phyloP scores from a whole-genome alignment of 2,113 vertebrate genomes.

The Probosciger aterrimus region DNA sequence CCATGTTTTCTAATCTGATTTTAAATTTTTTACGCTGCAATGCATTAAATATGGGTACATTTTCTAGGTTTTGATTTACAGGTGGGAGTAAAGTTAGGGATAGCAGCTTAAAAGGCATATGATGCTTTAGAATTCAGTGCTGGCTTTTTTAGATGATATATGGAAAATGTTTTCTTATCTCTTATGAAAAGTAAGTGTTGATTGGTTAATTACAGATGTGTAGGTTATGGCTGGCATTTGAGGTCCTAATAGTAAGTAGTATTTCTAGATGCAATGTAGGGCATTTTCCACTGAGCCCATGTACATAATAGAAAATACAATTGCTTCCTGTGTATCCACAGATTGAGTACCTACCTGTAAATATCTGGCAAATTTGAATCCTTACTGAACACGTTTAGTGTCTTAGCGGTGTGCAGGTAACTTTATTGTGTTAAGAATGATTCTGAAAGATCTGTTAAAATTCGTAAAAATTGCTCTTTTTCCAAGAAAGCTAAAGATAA shows the following conservation, averaged over 20 bases:
- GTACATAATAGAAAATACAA: background rate
- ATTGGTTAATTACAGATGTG: background rate
- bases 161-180: background rate
- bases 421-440: background rate
- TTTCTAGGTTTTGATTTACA: conserved; percentile 46
- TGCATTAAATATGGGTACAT: conserved; percentile 29
- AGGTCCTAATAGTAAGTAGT: background rate
- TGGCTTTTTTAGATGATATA: background rate
- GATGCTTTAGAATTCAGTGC: background rate
- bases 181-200: background rate
- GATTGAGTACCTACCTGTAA: background rate
- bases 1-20: conserved; percentile 64
- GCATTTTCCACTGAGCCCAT: background rate
- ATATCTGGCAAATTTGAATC: background rate
- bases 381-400: background rate
- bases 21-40: conserved; percentile 45
- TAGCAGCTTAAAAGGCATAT: background rate
- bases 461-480: background rate
- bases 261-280: background rate
- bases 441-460: background rate
- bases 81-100: conserved; percentile 34
- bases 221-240: background rate
- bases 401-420: background rate
- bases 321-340: background rate
- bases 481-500: background rate